phyloP scores from a whole-genome alignment of 2,888 invertebrate genomes.

The Athalia cordata region DNA sequence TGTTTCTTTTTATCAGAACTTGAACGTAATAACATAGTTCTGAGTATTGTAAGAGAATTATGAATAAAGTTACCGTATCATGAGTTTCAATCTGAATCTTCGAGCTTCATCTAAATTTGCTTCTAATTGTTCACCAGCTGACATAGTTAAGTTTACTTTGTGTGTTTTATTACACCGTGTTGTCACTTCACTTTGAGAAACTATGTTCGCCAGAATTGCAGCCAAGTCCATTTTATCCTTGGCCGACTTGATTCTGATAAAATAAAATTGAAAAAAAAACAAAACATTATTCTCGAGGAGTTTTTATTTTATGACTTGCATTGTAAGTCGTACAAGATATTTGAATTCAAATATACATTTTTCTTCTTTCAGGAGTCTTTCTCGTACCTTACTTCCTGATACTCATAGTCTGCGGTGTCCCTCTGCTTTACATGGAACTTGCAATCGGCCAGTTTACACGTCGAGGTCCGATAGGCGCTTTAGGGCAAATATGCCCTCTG shows the following conservation, averaged over 20 bases:
- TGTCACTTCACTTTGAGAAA: constrained; percentile 6
- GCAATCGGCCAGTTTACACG: constrained; percentile 94
- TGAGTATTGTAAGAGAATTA: background rate
- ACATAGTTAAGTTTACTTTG: background rate
- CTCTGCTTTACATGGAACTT: constrained; percentile 95
- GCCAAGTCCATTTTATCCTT: constrained; percentile 16
- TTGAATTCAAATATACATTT: background rate
- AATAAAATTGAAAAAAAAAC: background rate
- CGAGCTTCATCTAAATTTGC: background rate
- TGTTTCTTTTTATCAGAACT: background rate
- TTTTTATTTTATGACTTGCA: too few species aligned
- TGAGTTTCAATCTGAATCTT: too few species aligned
- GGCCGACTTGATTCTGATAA: constrained; percentile 20
- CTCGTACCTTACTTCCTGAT: constrained; percentile 96
- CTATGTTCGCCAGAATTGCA: background rate
- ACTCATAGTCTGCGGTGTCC: constrained; percentile 92
- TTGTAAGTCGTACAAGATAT: background rate
- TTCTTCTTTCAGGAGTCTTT: constrained; percentile 85
- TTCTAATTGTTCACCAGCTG: background rate
- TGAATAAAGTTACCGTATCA: too few species aligned
- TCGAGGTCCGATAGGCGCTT: constrained; percentile 92
- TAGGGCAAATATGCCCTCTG: constrained; percentile 93
- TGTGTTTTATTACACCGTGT: background rate
- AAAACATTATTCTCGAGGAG: too few species aligned
- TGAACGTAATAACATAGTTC: background rate